Base-by-base conservation (phyloP, 2,888 invertebrate genomes). In the Argynnis bischoffii region DNA sequence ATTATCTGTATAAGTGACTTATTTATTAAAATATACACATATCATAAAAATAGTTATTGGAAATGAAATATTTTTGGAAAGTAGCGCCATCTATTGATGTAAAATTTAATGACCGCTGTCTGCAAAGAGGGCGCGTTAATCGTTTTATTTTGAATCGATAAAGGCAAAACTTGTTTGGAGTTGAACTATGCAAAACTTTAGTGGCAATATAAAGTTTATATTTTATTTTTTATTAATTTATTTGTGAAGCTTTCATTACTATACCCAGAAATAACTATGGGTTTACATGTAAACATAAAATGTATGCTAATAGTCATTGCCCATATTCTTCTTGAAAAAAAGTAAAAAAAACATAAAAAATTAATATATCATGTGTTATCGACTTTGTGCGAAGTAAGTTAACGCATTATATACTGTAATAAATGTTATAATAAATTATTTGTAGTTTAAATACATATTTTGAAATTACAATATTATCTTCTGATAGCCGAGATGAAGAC, bases 71-170 rank as follows among this genome's bases (percentile, higher is more conserved):
- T 11, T n/a, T 31, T 35, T 15, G 21, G 53, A 35, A 14, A 41
- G 14, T n/a, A 56, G 54, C 63, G 66, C 56, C 69, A 64, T 66
- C 66, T 71, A 18, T 53, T 46, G 16, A 13, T 53, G 3, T 26
- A 8, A 35, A 15, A 8, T 13, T 35, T 15, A 63, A 50, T n/a
- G 2, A 5, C 1, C 3, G 21, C 8, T 31, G 5, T 11, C 8
- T 8, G 31, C 15, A 64, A n/a, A 69, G 71, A 67, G 60, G 69
- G 66, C 69, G 66, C 11, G 41, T 11, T 21, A 15, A 1, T n/a
- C 64, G 54, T 54, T 69, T 69, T 71, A 69, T 69, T 71, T 69
- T 67, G 71, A 71, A 71, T 71, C 71, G 66, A 69, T 71, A 71
- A n/a, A 35, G 59, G 21, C 59, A 63, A 61, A 71, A 71, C 66